Evolutionary conservation across 1,140 invertebrate genomes (phyloP), one percentile per base, ranked within the genome.

Genomic region (Sycophila sp.): DNA sequence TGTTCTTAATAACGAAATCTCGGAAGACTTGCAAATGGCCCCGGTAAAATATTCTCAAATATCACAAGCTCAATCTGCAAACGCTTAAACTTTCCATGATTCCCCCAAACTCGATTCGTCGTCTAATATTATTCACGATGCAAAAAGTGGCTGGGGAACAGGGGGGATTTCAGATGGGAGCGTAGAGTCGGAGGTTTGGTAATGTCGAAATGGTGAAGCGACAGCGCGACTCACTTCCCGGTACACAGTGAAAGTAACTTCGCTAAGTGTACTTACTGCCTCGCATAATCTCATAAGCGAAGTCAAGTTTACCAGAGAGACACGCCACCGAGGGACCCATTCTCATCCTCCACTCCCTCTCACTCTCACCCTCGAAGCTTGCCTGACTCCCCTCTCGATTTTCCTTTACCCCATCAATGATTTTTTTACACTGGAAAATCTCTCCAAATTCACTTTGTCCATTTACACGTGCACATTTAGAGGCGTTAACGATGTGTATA

Each of bases 281-380:
- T 59, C 10, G 56, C 56, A 59, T 59, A 59, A 59, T 59, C 19
- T 59, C 36, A 42, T 59, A 59, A 59, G 56, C 56, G 34, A 59
- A 59, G 56, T 40, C 56, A 42, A 42, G 56, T 42, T 59, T 59
- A 42, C 17, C 36, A 28, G 56, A 26, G 36, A 40, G 36, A 42
- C 15, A 36, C 8, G 32, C 13, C 19, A 49, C 13, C 47, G n/a
- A 26, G 47, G 47, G 47, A 49, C 15, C 47, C n/a, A 26, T 49
- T 49, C 47, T 49, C 19, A 6, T 49, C 24, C 19, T 13, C n/a
- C n/a, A 11, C 42, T 45, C 42, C n/a, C n/a, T 45, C 11, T n/a
- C n/a, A n/a, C n/a, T n/a, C n/a, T n/a, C n/a, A n/a, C n/a, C n/a
- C n/a, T n/a, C n/a, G n/a, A n/a, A n/a, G n/a, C n/a, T n/a, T n/a